phyloP scores from a whole-genome alignment of 2,888 invertebrate genomes.

The Tineola bisselliella region DNA sequence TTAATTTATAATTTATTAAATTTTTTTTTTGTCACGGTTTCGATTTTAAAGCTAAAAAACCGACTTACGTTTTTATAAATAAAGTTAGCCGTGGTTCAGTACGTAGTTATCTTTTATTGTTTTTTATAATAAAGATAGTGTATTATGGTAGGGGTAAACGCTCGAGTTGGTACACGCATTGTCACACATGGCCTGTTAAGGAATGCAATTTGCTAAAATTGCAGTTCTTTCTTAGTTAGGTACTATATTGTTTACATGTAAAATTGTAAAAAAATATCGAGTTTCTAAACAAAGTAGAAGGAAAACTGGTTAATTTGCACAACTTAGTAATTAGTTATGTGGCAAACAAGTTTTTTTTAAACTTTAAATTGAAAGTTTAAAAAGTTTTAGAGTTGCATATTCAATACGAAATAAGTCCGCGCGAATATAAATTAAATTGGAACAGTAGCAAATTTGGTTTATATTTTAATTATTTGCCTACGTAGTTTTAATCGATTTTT shows the following conservation, averaged over 20 bases:
- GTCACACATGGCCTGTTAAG: slow-evolving; percentile 41
- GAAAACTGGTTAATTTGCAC: background rate
- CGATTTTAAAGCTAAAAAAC: background rate
- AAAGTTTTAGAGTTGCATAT: no score
- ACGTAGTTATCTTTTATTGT: slow-evolving; percentile 13
- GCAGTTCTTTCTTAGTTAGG: background rate
- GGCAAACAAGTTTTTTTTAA: background rate
- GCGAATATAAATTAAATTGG: no score
- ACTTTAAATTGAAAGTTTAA: background rate
- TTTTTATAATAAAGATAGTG: slow-evolving; percentile 27
- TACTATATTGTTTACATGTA: background rate
- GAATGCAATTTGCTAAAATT: slow-evolving; percentile 28
- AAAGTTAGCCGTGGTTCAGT: background rate
- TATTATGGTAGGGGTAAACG: slow-evolving; percentile 29
- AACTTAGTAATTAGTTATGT: background rate
- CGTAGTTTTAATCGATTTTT: no score
- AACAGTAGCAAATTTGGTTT: no score
- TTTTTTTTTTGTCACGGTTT: background rate
- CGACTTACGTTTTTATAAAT: background rate
- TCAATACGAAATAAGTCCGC: no score
- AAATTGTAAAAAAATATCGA: background rate
- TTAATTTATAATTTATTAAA: slow-evolving; percentile 34
- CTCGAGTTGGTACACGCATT: slow-evolving; percentile 32
- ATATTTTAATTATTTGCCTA: no score
- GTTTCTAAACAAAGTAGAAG: background rate